Conservation (phyloP, 2,797 vertebrate species). For the Sebastes matsubarae region DNA sequence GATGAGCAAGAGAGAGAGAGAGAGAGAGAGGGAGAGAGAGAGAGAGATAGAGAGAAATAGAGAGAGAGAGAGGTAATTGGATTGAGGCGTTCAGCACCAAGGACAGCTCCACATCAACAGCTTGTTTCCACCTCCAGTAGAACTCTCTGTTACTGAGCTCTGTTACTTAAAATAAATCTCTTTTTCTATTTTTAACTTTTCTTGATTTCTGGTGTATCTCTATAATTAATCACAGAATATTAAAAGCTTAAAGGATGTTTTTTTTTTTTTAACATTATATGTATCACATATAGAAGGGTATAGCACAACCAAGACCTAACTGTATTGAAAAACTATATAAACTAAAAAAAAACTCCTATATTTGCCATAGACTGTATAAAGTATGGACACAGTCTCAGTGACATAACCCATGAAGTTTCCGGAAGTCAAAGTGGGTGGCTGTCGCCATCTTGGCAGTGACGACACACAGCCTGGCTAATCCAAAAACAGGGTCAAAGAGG, state of each 20-base stretch:
- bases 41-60: neutral
- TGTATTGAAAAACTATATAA: too few species aligned
- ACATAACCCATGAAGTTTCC: too few species aligned
- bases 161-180: too few species aligned
- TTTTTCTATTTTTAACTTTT: too few species aligned
- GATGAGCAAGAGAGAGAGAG: neutral
- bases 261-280: neutral
- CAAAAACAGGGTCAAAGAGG: too few species aligned
- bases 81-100: conserved; percentile 82
- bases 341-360: too few species aligned
- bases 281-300: neutral
- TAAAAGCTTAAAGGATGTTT: neutral
- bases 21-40: neutral
- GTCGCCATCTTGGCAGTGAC: neutral
- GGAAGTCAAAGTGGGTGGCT: too few species aligned
- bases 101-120: conserved; percentile 76
- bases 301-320: neutral
- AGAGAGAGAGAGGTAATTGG: conserved; percentile 59
- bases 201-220: neutral
- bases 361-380: too few species aligned
- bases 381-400: too few species aligned
- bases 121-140: conserved; percentile 4
- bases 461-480: neutral
- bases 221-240: neutral
- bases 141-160: too few species aligned